Evolutionary conservation across 2,797 vertebrate species (phyloP).

Genomic region (Cephalopachus bancanus): DNA sequence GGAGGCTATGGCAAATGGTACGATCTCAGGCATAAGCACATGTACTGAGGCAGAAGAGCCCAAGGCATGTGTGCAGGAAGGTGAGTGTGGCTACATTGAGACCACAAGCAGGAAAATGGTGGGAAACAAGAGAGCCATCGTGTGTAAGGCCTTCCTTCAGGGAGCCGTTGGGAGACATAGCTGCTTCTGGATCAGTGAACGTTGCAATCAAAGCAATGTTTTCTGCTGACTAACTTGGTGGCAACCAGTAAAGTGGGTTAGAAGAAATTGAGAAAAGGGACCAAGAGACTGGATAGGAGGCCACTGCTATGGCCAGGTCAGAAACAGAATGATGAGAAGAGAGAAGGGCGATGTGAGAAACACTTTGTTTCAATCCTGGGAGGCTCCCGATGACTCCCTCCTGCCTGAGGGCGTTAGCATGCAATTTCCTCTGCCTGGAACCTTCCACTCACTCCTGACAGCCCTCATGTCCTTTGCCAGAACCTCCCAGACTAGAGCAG

Average conservation of each 20-base stretch:
- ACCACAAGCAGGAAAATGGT: not conserved
- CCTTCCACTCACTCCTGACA: not conserved
- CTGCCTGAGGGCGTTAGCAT: not conserved
- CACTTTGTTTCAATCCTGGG: not conserved
- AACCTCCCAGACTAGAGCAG: not conserved
- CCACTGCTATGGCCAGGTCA: not conserved
- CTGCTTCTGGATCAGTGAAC: not conserved
- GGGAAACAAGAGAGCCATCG: fast-evolving
- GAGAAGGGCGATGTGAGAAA: not conserved
- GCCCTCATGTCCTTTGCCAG: not conserved
- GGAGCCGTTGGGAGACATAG: not conserved
- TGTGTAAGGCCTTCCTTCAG: not conserved
- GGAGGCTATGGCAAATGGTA: not conserved
- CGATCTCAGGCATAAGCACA: not conserved
- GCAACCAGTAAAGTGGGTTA: not conserved
- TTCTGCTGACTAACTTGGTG: not conserved
- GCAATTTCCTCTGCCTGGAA: not conserved
- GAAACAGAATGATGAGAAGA: not conserved
- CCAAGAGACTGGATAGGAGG: not conserved
- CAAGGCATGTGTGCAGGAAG: not conserved
- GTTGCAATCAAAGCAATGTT: not conserved
- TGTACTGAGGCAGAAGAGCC: not conserved
- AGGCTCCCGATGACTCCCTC: not conserved
- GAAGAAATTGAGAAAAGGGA: not conserved
- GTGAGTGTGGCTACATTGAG: not conserved